Conservation (phyloP, 2,797 vertebrate species). For the Steatocranus sp. region DNA sequence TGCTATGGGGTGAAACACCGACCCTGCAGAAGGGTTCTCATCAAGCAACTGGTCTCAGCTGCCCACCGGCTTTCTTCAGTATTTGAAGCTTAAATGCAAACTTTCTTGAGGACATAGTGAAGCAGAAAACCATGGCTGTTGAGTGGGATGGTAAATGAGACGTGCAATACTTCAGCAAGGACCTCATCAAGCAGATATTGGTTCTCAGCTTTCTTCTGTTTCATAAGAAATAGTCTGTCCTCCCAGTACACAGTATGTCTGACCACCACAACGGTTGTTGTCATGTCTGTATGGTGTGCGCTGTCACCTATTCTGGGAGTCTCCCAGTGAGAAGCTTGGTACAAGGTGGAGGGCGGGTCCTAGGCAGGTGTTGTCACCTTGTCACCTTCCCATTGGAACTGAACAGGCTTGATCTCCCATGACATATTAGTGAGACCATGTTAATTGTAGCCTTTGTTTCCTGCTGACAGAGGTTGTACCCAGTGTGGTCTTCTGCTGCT, state of each 20-base stretch:
- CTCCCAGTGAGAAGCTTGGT: neutral
- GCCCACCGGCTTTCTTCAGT: neutral
- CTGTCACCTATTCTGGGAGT: neutral
- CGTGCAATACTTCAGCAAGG: neutral
- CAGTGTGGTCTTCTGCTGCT: neutral
- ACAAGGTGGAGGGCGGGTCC: neutral
- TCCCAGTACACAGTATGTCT: neutral
- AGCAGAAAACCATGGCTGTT: neutral
- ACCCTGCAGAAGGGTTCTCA: neutral
- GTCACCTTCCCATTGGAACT: neutral
- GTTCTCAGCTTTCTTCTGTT: neutral
- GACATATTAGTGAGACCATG: neutral
- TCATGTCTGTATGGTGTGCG: neutral
- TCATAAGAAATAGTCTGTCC: neutral
- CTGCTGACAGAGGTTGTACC: neutral
- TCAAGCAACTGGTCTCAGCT: neutral
- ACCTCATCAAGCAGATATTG: neutral
- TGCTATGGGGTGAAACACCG: neutral
- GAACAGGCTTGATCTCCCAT: neutral
- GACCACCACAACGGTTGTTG: neutral
- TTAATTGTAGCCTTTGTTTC: neutral
- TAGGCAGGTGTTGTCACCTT: neutral
- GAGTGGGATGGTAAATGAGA: neutral
- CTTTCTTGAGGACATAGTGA: neutral
- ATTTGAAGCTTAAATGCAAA: neutral